Conservation (phyloP, 2,888 invertebrate genomes). For the Notocelia uddmanniana region DNA sequence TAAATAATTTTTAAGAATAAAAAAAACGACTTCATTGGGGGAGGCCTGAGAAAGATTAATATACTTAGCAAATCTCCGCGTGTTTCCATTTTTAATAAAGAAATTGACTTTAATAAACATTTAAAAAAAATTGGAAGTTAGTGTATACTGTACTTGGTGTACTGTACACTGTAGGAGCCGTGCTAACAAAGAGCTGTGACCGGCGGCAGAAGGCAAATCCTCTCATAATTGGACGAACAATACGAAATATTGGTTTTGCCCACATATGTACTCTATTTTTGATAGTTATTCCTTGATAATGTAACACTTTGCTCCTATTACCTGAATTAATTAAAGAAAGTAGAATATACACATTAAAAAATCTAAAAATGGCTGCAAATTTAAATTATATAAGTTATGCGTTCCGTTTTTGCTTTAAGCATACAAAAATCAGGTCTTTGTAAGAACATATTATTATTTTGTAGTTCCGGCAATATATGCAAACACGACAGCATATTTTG, state of each 20-base stretch:
- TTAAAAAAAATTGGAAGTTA: not conserved
- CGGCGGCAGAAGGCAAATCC: conserved; percentile 44
- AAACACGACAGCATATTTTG: too few species aligned
- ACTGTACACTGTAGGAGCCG: conserved; percentile 4
- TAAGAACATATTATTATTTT: too few species aligned
- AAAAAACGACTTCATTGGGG: too few species aligned
- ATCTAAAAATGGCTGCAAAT: not conserved
- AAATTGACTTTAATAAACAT: too few species aligned
- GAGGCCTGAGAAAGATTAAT: too few species aligned
- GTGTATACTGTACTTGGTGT: not conserved
- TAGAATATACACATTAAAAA: not conserved
- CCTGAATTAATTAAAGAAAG: not conserved
- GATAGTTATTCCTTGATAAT: not conserved
- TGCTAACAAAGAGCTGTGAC: conserved; percentile 51
- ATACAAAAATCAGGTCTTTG: not conserved
- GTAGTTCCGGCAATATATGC: too few species aligned
- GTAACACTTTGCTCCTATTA: not conserved
- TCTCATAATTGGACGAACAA: conserved; percentile 47
- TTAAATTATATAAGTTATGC: conserved; percentile 13
- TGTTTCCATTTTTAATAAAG: too few species aligned
- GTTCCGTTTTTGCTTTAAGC: conserved; percentile 17
- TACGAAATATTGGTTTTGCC: conserved; percentile 8
- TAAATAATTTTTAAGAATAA: too few species aligned
- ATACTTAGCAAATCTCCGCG: too few species aligned
- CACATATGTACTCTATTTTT: not conserved